phyloP scores from a whole-genome alignment of 2,113 vertebrate species.

The Archocentrus centrarchus region DNA sequence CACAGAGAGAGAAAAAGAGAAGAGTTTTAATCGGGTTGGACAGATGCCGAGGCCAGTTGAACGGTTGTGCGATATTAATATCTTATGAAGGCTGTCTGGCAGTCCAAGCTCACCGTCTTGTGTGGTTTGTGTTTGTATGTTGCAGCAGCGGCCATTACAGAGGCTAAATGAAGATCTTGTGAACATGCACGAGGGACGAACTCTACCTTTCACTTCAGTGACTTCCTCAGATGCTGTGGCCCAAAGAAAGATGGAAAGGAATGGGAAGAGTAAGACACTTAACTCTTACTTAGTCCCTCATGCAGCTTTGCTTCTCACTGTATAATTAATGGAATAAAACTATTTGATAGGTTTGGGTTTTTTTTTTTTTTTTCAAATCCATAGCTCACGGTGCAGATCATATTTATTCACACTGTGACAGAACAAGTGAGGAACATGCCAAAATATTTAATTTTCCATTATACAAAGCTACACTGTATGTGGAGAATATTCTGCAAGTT shows the following conservation, averaged over 20 bases:
- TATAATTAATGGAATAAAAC: slow-evolving; percentile 14
- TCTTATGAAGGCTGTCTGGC: slow-evolving; percentile 78
- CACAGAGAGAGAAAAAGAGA: slow-evolving; percentile 57
- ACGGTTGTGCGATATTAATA: slow-evolving; percentile 77
- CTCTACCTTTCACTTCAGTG: slow-evolving; percentile 62
- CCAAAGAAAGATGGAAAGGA: slow-evolving; percentile 74
- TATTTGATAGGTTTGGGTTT: neutral
- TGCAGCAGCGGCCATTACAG: slow-evolving; percentile 64
- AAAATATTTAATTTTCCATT: slow-evolving; percentile 55
- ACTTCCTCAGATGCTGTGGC: slow-evolving; percentile 76
- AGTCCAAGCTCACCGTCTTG: slow-evolving; percentile 68
- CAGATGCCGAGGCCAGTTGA: slow-evolving; percentile 75
- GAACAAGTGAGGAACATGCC: slow-evolving; percentile 39
- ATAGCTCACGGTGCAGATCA: slow-evolving; percentile 10
- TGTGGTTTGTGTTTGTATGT: slow-evolving; percentile 73
- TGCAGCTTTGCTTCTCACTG: slow-evolving; percentile 14
- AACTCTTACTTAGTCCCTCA: neutral
- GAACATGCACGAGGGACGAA: slow-evolving; percentile 68
- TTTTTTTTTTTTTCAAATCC: neutral
- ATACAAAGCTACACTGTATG: slow-evolving; percentile 35
- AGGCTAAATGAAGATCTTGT: slow-evolving; percentile 69
- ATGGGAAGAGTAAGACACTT: slow-evolving; percentile 70
- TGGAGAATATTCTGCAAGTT: slow-evolving; percentile 64
- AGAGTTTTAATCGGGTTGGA: slow-evolving; percentile 74
- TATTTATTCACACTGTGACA: slow-evolving; percentile 20